A percentile compares a stretch with the other conserved stretches of the same genome.
Evolutionary conservation across 2,113 vertebrate genomes (phyloP).

Genomic region (Chaetops frenatus): DNA sequence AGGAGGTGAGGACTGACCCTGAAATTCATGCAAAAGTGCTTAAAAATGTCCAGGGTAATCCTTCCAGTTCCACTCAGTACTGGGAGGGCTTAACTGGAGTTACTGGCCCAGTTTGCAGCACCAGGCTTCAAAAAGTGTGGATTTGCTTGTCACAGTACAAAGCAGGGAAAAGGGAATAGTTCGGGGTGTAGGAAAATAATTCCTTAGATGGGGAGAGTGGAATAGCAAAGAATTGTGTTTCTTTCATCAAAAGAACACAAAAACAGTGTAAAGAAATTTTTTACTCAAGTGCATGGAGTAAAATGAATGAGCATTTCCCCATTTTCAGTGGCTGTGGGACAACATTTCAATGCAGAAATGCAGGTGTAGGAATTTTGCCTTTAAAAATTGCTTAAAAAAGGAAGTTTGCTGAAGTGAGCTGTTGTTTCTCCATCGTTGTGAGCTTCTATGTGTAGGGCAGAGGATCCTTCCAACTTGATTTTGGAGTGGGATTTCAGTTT

Average conservation of each 20-base stretch:
- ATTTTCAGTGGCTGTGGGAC: neutral
- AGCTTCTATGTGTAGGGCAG: neutral
- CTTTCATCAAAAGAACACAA: neutral
- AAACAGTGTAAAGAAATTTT: neutral
- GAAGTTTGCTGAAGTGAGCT: neutral
- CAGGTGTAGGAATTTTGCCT: neutral
- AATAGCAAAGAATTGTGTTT: neutral
- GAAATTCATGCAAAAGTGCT: neutral
- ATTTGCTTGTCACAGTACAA: neutral
- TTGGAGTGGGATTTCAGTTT: neutral
- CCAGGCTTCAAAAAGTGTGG: neutral
- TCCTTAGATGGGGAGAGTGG: neutral
- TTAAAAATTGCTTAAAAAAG: neutral
- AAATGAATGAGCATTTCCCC: neutral
- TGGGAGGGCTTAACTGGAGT: neutral
- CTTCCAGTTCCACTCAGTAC: neutral
- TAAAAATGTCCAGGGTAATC: neutral
- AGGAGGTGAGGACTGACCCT: neutral
- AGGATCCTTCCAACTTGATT: neutral
- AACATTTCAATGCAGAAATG: neutral
- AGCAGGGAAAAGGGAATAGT: neutral
- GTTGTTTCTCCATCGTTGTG: accelerated
- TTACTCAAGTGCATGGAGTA: neutral
- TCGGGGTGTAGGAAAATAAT: neutral
- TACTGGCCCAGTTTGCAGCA: neutral